Evolutionary conservation across 1,140 invertebrate species (phyloP), one percentile per base, ranked within the genome.

Genomic region (Sminthurinus signatus): DNA sequence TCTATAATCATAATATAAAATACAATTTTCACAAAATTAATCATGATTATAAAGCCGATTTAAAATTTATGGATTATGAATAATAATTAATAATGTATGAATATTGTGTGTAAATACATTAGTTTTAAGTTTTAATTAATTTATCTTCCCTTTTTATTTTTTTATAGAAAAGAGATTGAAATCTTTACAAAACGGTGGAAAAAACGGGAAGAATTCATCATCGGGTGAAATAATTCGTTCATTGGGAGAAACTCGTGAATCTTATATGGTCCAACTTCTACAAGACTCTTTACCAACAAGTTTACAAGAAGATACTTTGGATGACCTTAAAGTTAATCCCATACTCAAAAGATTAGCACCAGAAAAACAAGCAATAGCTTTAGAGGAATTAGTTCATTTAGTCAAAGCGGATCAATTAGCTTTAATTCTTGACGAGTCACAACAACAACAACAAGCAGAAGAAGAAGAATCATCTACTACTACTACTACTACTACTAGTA

Each of bases 351-450:
- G 78, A 55, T 73, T 81, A 50, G 77, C 76, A 21, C 80, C 80
- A 3, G 72, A 70, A 44, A 65, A 63, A 25, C 72, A 81, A 76
- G 80, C 80, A 42, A 44, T 81, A 42, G 76, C 77, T 50, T 72
- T 79, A 23, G 78, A 75, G 46, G 81, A 83, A 74, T 73, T 81
- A 12, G 73, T 81, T 31, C 78, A 82, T 62, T 73, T 82, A 1
- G 65, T 82, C 2, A 80, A 82, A 74, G 80, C 80, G 25, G 81
- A 83, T 70, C 73, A 76, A 65, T 65, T 78, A n/a, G 73, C 73
- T 21, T n/a, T 48, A 21, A 4, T 48, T 10, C 44, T 48, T 4
- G 44, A 48, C 44, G 5, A 5, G 32, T 5, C 5, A 36, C 5
- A 36, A 8, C 32, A 5, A 36, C 32, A 5, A 36, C 5, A 15